Evolutionary conservation across 2,888 invertebrate species (phyloP).

Genomic region (Melangyna quadrimaculata): DNA sequence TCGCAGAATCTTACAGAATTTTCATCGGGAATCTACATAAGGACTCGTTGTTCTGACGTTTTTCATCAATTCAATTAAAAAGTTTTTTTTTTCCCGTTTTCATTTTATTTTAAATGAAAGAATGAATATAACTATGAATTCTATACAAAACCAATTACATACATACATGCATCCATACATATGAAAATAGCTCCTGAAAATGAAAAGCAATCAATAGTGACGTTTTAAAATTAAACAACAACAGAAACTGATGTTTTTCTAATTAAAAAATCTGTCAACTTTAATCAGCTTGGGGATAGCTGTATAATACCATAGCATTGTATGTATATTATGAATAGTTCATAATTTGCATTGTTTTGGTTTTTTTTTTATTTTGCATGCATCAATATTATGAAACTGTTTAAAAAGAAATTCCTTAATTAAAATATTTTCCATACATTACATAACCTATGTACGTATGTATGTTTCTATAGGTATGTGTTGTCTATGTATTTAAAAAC

Average conservation of each 20-base stretch:
- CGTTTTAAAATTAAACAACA: not conserved
- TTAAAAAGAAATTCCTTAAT: not conserved
- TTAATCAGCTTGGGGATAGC: not conserved
- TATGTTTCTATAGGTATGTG: no score
- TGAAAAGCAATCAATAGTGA: not conserved
- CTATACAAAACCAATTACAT: no score
- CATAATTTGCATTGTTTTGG: not conserved
- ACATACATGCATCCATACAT: no score
- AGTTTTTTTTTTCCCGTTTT: not conserved
- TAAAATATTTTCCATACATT: not conserved
- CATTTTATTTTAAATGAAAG: not conserved
- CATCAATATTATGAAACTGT: not conserved
- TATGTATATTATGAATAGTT: no score
- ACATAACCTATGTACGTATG: not conserved
- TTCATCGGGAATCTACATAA: no score
- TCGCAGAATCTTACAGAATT: no score
- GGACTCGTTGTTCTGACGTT: not conserved
- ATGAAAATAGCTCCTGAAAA: not conserved
- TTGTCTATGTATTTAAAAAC: not conserved
- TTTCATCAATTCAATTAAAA: not conserved
- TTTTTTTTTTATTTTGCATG: not conserved
- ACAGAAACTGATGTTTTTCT: not conserved
- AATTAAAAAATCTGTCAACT: slow-evolving; percentile 12
- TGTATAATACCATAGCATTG: not conserved
- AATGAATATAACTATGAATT: not conserved